Conservation (phyloP, 2,113 vertebrate genomes). For the Podiceps cristatus region DNA sequence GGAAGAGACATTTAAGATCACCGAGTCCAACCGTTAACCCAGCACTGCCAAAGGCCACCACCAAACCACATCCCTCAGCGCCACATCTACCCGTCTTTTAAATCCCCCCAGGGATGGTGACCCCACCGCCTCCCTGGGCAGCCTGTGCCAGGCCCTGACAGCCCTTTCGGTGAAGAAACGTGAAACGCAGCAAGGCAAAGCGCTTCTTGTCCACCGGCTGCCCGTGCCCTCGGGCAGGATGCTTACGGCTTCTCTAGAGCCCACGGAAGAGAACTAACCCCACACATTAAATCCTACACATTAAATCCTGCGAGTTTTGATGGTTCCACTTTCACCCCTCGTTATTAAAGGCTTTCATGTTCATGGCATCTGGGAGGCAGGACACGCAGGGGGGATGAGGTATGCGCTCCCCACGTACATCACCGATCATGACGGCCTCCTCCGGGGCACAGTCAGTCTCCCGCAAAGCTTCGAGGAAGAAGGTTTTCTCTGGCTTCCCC, state of each 20-base stretch:
- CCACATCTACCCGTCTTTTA: no score
- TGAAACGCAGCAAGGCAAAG: background rate
- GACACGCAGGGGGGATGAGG: rapidly evolving
- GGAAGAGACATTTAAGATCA: no score
- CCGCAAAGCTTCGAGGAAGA: constrained; percentile 90
- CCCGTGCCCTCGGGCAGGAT: background rate
- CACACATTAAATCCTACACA: no score
- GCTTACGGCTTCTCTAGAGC: background rate
- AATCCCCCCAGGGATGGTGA: no score
- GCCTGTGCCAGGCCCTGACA: no score
- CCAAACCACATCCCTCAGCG: no score
- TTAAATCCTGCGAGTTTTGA: background rate
- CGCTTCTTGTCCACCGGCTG: no score
- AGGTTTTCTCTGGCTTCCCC: constrained; percentile 91
- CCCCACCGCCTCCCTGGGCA: no score
- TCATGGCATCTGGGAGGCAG: background rate
- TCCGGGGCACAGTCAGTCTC: constrained; percentile 74
- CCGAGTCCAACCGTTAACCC: no score
- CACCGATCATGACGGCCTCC: constrained; percentile 95
- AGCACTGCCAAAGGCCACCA: no score
- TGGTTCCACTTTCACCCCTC: background rate
- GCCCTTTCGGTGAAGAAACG: no score
- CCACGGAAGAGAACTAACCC: background rate
- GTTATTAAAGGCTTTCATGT: background rate
- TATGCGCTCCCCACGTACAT: constrained; percentile 78